A percentile compares a stretch with the other conserved stretches of the same genome.
These are phyloP conservation scores for Zaprionus vittiger DNA, from an alignment of 1,140 invertebrate genomes.

Conservation along the genomic window DNA sequence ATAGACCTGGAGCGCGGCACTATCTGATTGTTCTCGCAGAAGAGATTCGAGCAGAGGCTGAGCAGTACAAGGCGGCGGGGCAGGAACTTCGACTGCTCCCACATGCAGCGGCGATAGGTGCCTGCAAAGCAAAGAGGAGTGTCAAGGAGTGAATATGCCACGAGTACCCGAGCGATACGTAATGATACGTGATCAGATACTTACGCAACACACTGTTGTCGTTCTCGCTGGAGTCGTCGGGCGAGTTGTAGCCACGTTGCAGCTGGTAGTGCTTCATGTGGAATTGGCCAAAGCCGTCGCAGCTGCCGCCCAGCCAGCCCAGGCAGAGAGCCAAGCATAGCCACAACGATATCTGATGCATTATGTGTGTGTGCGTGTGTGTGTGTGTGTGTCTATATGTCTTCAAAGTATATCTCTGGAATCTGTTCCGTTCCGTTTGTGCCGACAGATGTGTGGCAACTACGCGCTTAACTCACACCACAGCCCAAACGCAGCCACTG, in stretches of 20 bases:
- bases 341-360: conserved; percentile 55
- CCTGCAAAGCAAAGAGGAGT: conserved; percentile 36
- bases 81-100: conserved; percentile 81
- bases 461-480: conserved; percentile 77
- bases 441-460: conserved; percentile 62
- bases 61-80: conserved; percentile 77
- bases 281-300: conserved; percentile 73
- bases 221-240: conserved; percentile 69
- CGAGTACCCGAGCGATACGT: neutral
- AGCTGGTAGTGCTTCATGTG: conserved; percentile 79
- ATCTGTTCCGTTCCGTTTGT: conserved; percentile 18
- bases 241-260: conserved; percentile 67
- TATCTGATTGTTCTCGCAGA: conserved; percentile 83
- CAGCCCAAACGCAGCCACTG: conserved; percentile 12
- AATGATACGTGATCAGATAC: conserved; percentile 12
- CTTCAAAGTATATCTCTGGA: neutral
- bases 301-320: conserved; percentile 42
- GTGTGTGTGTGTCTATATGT: conserved; percentile 13
- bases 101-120: conserved; percentile 81
- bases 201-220: conserved; percentile 75
- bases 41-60: conserved; percentile 77
- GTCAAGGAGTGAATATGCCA: neutral
- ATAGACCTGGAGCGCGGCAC: conserved; percentile 83
- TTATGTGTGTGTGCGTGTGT: neutral
- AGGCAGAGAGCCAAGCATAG: conserved; percentile 46